phyloP scores from a whole-genome alignment of 2,113 vertebrate genomes.

The Chaetura pelagica region DNA sequence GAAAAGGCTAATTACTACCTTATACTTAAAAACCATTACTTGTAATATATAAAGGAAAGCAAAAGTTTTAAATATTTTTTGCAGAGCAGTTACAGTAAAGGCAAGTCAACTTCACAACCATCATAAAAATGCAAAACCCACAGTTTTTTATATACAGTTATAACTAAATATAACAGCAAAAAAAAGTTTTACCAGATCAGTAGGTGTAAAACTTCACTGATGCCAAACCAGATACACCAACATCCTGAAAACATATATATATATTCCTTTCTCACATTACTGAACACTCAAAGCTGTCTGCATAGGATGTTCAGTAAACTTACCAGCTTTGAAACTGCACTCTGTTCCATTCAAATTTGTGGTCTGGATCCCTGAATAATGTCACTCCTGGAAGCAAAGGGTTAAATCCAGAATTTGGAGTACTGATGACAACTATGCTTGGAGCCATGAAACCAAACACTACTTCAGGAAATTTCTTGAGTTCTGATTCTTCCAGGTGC shows the following conservation, averaged over 20 bases:
- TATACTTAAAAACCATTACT: neutral
- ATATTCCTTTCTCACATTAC: neutral
- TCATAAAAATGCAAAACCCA: neutral
- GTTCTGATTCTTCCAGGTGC: slow-evolving; percentile 84
- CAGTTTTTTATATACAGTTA: neutral
- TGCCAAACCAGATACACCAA: neutral
- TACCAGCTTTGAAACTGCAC: slow-evolving; percentile 90
- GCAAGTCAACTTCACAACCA: neutral
- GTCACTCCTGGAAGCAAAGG: slow-evolving; percentile 78
- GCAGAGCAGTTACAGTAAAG: neutral
- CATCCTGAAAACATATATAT: neutral
- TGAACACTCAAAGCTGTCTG: neutral
- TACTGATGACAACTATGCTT: slow-evolving; percentile 85
- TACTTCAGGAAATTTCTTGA: slow-evolving; percentile 86
- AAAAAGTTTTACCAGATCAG: neutral
- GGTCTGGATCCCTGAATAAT: slow-evolving; percentile 86
- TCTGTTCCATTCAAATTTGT: slow-evolving; percentile 95
- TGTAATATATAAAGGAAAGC: neutral
- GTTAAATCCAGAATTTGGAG: slow-evolving; percentile 94
- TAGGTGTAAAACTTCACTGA: neutral
- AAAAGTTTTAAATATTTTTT: neutral
- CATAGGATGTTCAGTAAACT: neutral
- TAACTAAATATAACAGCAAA: neutral
- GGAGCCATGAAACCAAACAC: slow-evolving; percentile 94
- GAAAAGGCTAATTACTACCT: neutral